Evolutionary conservation across 2,113 vertebrate genomes (phyloP), one percentile per base, ranked within the genome.

Genomic region (Ptilonorhynchus violaceus): DNA sequence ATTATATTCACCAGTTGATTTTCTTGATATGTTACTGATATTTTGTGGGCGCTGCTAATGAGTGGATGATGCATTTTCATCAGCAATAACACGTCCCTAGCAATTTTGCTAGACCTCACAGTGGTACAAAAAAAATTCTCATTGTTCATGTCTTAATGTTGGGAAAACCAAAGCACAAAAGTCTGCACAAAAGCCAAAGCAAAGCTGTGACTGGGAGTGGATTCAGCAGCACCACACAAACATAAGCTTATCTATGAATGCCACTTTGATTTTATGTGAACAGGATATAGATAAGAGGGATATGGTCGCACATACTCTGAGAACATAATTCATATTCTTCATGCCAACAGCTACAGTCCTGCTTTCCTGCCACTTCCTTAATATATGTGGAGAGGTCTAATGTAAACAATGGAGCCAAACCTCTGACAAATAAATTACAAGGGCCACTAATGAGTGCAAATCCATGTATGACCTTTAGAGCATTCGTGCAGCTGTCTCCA

Each of bases 391-490:
- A 89, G 76, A 64, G 23, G 28, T 81, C 47, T 74, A 60, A 85
- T 60, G 77, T 78, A 89, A 96, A 89, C 66, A 94, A 44, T n/a
- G 37, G 37, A 93, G 49, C 37, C 70, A 91, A 91, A 79, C 35
- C 91, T 87, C 81, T 89, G 87, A 89, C 77, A 93, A 93, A 92
- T 83, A 68, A 28, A 66, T 93, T 89, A 88, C 63, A 89, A 87
- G 72, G 83, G 64, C 83, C 31, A 46, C 60, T 95, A 94, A 93
- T 92, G 85, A 94, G 76, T 87, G 89, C 84, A 95, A 95, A 95
- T 89, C 66, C 74, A 49, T 53, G 74, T 79, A 69, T 89, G 87
- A 95, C 87, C 80, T 94, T 92, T 79, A 88, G 64, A 88, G 74
- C 73, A 62, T 78, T 84, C 14, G 2, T 73, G 84, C 95, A 92